phyloP scores from a whole-genome alignment of 1,140 invertebrate species.

The Neotoxoptera formosana region DNA sequence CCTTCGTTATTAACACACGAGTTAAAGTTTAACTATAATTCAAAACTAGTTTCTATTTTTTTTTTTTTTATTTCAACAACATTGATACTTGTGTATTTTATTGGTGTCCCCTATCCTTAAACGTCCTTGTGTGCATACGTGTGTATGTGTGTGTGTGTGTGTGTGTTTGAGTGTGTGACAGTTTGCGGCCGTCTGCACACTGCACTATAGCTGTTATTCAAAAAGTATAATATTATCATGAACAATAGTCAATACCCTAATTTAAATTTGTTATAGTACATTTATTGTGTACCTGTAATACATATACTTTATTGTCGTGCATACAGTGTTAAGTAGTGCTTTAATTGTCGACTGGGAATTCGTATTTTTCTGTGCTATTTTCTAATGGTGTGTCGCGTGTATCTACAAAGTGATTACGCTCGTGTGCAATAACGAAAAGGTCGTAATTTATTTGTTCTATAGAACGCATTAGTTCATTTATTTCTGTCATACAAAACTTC shows the following conservation, averaged over 20 bases:
- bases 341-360: not conserved
- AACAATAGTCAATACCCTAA: not conserved
- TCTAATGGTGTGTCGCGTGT: not conserved
- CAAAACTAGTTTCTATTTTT: not conserved
- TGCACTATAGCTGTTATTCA: not conserved
- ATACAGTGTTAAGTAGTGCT: not conserved
- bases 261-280: not conserved
- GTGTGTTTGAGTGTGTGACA: not conserved
- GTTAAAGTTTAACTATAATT: not conserved
- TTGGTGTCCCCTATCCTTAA: constrained; percentile 23
- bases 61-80: not conserved
- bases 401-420: not conserved
- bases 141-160: not conserved
- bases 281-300: not conserved
- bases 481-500: not conserved
- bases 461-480: not conserved
- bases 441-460: not conserved
- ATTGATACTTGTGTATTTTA: not conserved
- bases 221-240: not conserved
- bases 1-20: not conserved
- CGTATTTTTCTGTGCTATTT: not conserved
- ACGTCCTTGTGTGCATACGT: not conserved
- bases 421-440: not conserved
- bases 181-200: not conserved
- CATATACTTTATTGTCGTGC: not conserved